Evolutionary conservation across 2,888 invertebrate species (phyloP).

Genomic region (Plemyria rubiginata): DNA sequence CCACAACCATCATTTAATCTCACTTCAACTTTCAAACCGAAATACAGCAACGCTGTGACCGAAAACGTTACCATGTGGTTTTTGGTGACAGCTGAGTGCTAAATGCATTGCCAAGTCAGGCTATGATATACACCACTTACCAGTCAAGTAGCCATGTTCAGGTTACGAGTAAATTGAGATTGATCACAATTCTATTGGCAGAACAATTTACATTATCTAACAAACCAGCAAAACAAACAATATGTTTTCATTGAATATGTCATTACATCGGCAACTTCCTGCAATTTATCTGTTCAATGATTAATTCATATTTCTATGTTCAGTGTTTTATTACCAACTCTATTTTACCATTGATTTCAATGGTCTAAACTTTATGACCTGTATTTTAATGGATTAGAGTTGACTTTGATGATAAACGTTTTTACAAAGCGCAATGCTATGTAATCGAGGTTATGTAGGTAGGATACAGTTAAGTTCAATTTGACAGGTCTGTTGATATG

Average conservation of each 20-base stretch:
- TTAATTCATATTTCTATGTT: conserved; percentile 34
- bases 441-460: conserved; percentile 44
- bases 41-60: no score
- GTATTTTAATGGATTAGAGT: conserved; percentile 6
- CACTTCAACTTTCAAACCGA: no score
- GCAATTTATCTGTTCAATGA: conserved; percentile 32
- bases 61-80: no score
- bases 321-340: conserved; percentile 18
- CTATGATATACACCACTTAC: no score
- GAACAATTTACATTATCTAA: conserved; percentile 21
- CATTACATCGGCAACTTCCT: conserved; percentile 36
- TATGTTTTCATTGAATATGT: conserved; percentile 36
- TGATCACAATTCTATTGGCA: conserved; percentile 24
- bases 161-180: conserved; percentile 24
- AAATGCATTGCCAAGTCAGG: no score
- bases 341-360: not conserved
- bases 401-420: not conserved
- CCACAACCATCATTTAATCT: no score
- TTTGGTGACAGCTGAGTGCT: no score
- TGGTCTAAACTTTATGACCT: not conserved
- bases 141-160: not conserved
- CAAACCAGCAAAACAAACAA: conserved; percentile 25
- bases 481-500: conserved; percentile 52
- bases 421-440: conserved; percentile 1
- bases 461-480: conserved; percentile 50